Conservation (phyloP, 2,888 invertebrate genomes). For the Bibio marci region DNA sequence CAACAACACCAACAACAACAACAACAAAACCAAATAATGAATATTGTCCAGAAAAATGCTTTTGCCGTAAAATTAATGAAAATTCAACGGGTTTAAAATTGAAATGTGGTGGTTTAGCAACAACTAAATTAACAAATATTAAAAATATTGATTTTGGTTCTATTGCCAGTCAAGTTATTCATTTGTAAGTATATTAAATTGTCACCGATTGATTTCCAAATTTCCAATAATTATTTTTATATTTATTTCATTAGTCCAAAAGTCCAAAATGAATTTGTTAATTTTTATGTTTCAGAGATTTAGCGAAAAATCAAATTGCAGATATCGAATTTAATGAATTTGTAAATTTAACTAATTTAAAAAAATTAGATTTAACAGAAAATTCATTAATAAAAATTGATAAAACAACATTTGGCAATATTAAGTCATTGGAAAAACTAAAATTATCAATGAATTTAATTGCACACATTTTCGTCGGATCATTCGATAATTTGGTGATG, state of each 20-base stretch:
- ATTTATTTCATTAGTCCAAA: too few species aligned
- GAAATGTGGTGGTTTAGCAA: constrained; percentile 20
- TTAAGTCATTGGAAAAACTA: constrained; percentile 48
- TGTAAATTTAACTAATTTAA: constrained; percentile 50
- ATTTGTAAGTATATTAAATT: constrained; percentile 17
- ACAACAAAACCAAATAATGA: background rate
- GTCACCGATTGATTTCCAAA: background rate
- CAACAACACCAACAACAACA: too few species aligned
- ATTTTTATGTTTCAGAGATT: constrained; percentile 52
- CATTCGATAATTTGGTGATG: constrained; percentile 48
- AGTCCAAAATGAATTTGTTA: too few species aligned
- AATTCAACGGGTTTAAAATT: constrained; percentile 20
- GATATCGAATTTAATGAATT: constrained; percentile 59
- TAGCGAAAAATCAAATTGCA: constrained; percentile 63
- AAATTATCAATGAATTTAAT: constrained; percentile 58
- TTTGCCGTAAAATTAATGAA: constrained; percentile 19
- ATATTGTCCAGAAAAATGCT: constrained; percentile 20
- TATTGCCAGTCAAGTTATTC: constrained; percentile 17
- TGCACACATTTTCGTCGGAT: constrained; percentile 46
- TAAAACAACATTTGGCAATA: constrained; percentile 48
- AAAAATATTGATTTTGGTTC: constrained; percentile 22
- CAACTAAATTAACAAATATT: constrained; percentile 19
- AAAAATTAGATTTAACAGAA: constrained; percentile 46
- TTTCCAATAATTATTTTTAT: too few species aligned
- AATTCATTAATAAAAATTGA: constrained; percentile 54